These are phyloP conservation scores for Umimayanthus chanpuru DNA, from an alignment of 92 coral and sea anemone species.

Conservation along the genomic window DNA sequence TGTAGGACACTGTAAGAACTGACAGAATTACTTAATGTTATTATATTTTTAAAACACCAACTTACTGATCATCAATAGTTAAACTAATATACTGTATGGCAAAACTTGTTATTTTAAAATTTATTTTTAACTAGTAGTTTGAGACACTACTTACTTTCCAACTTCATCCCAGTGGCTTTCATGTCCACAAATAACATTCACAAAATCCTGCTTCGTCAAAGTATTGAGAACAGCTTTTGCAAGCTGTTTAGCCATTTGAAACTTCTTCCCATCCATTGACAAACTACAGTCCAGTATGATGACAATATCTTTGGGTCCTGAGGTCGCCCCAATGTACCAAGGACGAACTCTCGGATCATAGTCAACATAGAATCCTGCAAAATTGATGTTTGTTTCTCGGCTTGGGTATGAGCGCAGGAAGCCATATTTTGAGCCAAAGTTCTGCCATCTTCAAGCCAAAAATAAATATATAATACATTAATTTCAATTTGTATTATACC, in stretches of 20 bases:
- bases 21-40: no score
- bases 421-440: conserved; percentile 96
- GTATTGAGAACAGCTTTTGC: conserved; percentile 95
- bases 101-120: background rate
- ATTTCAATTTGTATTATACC: no score
- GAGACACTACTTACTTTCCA: conserved; percentile 90
- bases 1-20: no score
- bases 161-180: conserved; percentile 97
- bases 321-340: conserved; percentile 98
- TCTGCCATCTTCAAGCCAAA: conserved; percentile 82
- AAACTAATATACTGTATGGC: background rate
- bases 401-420: conserved; percentile 86
- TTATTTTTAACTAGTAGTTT: no score
- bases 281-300: conserved; percentile 94
- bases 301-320: conserved; percentile 96
- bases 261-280: conserved; percentile 91
- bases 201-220: conserved; percentile 96
- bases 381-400: conserved; percentile 93
- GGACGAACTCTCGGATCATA: conserved; percentile 98
- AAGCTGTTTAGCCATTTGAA: conserved; percentile 93
- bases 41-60: no score
- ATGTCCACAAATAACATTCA: conserved; percentile 95
- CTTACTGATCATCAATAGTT: background rate
- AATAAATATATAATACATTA: background rate
- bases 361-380: conserved; percentile 96